Base-by-base conservation (phyloP, 1,140 invertebrate genomes). In the Drosophila virilis region DNA sequence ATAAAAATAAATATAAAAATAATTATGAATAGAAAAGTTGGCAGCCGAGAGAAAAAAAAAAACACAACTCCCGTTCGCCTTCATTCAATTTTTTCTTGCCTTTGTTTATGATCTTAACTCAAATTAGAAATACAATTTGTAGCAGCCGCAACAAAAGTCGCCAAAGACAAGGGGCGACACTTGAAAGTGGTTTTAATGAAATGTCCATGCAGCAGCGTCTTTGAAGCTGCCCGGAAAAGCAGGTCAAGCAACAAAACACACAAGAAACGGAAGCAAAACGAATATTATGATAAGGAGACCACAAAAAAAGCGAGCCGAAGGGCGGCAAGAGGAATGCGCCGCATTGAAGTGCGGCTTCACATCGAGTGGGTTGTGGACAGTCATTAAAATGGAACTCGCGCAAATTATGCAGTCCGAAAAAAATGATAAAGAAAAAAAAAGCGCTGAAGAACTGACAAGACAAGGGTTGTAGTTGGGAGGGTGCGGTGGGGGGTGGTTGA, bases 201-300 rank as follows among this genome's bases (percentile, higher is more conserved):
- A 81, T 74, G 75, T 60, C 67, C 71, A 68, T 57, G 37, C 52
- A 48, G 70, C 10, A 12, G 17, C 58, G 35, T 52, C 78, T 82
- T 88, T 88, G 82, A 85, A 81, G 81, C 46, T 17, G 45, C 32
- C 50, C 59, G 38, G 17, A 10, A 28, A 33, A 37, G 38, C 15
- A 61, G 43, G 54, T 66, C 38, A 17, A 68, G 72, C 54, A 69
- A 70, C 48, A 69, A 67, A 60, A 70, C 32, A 17, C 64, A 74
- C 64, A 78, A 42, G 33, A 38, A 85, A 77, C 81, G 81, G 80
- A 84, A 84, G 81, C 66, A 62, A 64, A 80, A 78, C 71, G 78
- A 65, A 85, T 82, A 85, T 88, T 86, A 88, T 85, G 83, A 82
- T 82, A 88, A 88, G 69, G 33, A 60, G 43, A 8, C 15, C 45